These are phyloP conservation scores for Labrus mixtus DNA, from an alignment of 2,113 vertebrate species.

Conservation along the genomic window DNA sequence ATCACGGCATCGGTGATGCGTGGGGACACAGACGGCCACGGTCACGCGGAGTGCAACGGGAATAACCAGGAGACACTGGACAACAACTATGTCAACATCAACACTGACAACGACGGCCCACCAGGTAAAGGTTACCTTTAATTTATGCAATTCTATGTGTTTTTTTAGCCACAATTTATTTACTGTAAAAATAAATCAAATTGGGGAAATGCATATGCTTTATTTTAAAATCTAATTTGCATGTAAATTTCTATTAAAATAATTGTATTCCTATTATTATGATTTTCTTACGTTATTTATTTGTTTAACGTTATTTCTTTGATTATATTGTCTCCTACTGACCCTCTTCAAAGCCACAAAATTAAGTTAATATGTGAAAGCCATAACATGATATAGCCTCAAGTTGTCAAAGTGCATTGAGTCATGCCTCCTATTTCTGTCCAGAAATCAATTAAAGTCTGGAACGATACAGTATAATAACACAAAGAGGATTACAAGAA, in stretches of 20 bases:
- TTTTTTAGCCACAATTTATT: neutral
- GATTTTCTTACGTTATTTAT: neutral
- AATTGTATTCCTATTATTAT: neutral
- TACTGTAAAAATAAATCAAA: neutral
- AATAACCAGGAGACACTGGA: constrained; percentile 57
- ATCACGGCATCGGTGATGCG: constrained; percentile 63
- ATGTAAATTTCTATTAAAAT: neutral
- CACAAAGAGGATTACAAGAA: neutral
- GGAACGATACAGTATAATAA: neutral
- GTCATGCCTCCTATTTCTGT: neutral
- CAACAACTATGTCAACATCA: constrained; percentile 61
- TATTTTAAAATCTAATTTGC: neutral
- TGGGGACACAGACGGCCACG: constrained; percentile 42
- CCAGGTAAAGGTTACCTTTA: constrained; percentile 54
- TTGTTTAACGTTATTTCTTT: neutral
- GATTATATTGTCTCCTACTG: neutral
- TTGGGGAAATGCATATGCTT: neutral
- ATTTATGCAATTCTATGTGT: neutral
- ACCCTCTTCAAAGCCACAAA: neutral
- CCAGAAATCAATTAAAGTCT: neutral
- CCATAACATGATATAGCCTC: neutral
- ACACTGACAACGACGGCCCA: constrained; percentile 40
- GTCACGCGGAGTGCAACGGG: constrained; percentile 66
- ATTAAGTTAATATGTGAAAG: neutral
- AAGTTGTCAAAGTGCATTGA: neutral